Conservation (phyloP, 2,888 invertebrate species). For the Ornithoptera priamus region DNA sequence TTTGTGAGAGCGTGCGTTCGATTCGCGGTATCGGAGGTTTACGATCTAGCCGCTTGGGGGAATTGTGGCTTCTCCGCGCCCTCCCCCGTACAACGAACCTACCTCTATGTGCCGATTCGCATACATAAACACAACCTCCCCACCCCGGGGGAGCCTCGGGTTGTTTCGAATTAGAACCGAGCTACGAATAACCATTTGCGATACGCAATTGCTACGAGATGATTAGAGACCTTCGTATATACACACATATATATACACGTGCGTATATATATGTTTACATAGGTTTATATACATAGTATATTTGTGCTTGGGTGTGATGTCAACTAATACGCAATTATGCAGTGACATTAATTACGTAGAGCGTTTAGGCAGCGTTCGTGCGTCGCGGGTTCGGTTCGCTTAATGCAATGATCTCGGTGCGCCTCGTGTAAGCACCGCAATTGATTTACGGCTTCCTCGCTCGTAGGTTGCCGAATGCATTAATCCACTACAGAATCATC, state of each 20-base stretch:
- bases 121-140: conserved; percentile 65
- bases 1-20: conserved; percentile 67
- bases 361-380: conserved; percentile 21
- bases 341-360: conserved; percentile 31
- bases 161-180: conserved; percentile 72
- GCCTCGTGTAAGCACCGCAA: conserved; percentile 28
- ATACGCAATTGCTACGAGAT: conserved; percentile 26
- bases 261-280: background rate
- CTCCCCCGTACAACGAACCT: conserved; percentile 54
- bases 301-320: conserved; percentile 1
- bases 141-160: conserved; percentile 50
- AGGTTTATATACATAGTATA: no score
- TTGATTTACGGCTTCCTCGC: conserved; percentile 31
- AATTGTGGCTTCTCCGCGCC: conserved; percentile 72
- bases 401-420: conserved; percentile 18
- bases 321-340: conserved; percentile 29
- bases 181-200: conserved; percentile 47
- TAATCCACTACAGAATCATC: conserved; percentile 17
- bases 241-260: background rate
- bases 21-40: conserved; percentile 77
- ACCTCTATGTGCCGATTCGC: conserved; percentile 51
- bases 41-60: conserved; percentile 76
- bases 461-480: conserved; percentile 23
- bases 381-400: conserved; percentile 26
- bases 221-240: background rate